Conservation (phyloP, 2,113 vertebrate species). For the Oreochromis niloticus region DNA sequence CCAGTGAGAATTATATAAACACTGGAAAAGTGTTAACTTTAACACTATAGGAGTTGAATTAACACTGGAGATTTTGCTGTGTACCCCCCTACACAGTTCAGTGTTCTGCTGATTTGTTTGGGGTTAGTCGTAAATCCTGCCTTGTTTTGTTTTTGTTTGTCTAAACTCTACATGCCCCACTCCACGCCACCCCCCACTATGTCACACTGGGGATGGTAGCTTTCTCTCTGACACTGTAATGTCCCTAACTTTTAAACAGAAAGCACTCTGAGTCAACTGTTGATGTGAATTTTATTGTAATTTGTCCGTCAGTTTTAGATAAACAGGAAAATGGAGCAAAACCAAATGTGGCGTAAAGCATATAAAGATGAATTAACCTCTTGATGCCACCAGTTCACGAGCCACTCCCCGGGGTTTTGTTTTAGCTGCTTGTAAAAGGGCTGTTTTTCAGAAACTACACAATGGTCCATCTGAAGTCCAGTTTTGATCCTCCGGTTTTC, state of each 20-base stretch:
- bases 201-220: too few species aligned
- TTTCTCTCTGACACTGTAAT: not conserved
- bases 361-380: not conserved
- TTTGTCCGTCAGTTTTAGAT: not conserved
- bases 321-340: not conserved
- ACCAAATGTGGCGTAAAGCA: not conserved
- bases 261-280: not conserved
- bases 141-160: not conserved
- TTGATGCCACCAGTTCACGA: fast-evolving
- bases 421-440: too few species aligned
- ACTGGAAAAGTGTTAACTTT: too few species aligned
- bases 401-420: not conserved
- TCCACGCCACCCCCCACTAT: too few species aligned
- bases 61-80: too few species aligned
- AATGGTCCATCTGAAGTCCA: not conserved
- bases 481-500: not conserved
- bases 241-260: not conserved
- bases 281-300: not conserved
- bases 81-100: not conserved
- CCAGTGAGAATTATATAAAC: too few species aligned
- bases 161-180: not conserved
- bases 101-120: not conserved
- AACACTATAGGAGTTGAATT: too few species aligned
- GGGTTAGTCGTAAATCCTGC: not conserved
- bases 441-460: not conserved